phyloP scores from a whole-genome alignment of 2,797 vertebrate species.

The Chelonia mydas region DNA sequence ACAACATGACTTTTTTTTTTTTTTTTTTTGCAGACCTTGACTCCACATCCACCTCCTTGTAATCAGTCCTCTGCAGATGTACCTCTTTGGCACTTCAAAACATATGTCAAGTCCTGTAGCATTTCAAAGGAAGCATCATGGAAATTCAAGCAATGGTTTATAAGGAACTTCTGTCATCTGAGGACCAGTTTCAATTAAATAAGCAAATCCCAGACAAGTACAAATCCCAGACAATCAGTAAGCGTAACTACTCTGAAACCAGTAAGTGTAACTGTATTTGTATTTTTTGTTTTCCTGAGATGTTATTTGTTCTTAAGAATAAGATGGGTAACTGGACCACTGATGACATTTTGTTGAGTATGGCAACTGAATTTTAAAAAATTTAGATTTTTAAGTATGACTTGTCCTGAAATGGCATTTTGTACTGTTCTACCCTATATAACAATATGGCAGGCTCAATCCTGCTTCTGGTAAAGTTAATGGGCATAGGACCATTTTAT shows the following conservation, averaged over 20 bases:
- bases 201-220: not conserved
- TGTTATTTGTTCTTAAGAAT: not conserved
- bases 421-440: not conserved
- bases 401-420: not conserved
- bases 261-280: not conserved
- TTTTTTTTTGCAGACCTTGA: not conserved
- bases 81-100: not conserved
- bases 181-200: not conserved
- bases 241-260: not conserved
- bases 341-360: not conserved
- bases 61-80: not conserved
- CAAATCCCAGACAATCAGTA: not conserved
- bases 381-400: not conserved
- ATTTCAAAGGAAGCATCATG: fast-evolving
- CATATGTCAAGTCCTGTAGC: not conserved
- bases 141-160: not conserved
- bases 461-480: not conserved
- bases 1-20: not conserved
- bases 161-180: not conserved
- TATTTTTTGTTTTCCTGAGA: not conserved
- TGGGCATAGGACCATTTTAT: not conserved
- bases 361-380: not conserved
- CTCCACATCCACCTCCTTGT: not conserved
- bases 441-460: not conserved
- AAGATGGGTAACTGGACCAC: not conserved